Conservation (phyloP, 2,888 invertebrate species). For the Lithophane leautieri region DNA sequence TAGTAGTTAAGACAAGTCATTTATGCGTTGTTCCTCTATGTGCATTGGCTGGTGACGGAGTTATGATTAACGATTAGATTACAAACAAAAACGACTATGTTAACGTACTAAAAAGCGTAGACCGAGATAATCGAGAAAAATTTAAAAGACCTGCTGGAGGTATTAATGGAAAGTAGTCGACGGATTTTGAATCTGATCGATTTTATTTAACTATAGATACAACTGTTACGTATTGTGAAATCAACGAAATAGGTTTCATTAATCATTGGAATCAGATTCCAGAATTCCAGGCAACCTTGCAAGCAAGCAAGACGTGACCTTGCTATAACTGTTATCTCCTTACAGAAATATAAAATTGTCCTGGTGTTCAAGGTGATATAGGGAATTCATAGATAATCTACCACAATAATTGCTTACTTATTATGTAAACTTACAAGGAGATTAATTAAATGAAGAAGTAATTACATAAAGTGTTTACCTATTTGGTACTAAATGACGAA, state of each 20-base stretch:
- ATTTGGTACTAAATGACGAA: conserved; percentile 15
- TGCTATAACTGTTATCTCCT: background rate
- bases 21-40: background rate
- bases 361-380: background rate
- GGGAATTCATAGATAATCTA: background rate
- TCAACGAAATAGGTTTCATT: background rate
- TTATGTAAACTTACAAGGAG: conserved; percentile 8
- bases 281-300: background rate
- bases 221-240: background rate
- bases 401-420: background rate
- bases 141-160: conserved; percentile 45
- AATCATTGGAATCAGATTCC: background rate
- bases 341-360: background rate
- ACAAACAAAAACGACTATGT: background rate
- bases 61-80: no score
- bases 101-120: background rate
- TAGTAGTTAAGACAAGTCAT: background rate
- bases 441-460: conserved; percentile 15
- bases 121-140: conserved; percentile 66
- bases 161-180: conserved; percentile 40
- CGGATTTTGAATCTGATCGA: no score
- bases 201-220: no score
- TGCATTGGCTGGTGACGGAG: background rate
- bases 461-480: conserved; percentile 30
- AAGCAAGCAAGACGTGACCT: background rate